phyloP scores from a whole-genome alignment of 1,140 invertebrate species.

The Drosophila bocqueti region DNA sequence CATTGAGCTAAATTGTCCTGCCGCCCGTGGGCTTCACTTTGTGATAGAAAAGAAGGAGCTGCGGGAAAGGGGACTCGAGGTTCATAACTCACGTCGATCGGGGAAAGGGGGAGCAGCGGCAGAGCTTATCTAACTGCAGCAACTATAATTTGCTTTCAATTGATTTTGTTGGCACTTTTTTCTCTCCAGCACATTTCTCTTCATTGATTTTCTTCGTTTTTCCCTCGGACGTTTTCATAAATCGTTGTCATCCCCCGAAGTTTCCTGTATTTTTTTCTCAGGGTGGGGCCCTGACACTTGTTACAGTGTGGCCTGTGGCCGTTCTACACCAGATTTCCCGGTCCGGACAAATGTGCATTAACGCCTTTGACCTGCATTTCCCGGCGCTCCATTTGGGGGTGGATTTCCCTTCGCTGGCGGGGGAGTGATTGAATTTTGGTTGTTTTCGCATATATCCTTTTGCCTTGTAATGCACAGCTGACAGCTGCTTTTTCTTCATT shows the following conservation, averaged over 20 bases:
- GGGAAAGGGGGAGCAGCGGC: not conserved
- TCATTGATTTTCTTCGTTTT: conserved; percentile 69
- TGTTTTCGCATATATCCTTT: conserved; percentile 45
- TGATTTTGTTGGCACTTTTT: conserved; percentile 66
- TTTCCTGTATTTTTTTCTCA: conserved; percentile 29
- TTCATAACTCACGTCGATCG: conserved; percentile 49
- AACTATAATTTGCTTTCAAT: conserved; percentile 83
- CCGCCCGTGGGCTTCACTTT: conserved; percentile 30
- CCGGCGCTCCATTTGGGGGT: conserved; percentile 26
- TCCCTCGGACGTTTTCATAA: conserved; percentile 66
- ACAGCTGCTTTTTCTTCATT: conserved; percentile 83
- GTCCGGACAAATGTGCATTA: conserved; percentile 77
- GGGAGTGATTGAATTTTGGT: conserved; percentile 56
- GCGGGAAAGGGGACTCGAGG: conserved; percentile 14
- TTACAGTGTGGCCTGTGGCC: conserved; percentile 49
- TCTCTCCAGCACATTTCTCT: conserved; percentile 68
- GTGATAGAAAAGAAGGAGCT: conserved; percentile 25
- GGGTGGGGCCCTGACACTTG: conserved; percentile 65
- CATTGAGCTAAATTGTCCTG: conserved; percentile 56
- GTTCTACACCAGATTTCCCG: conserved; percentile 18
- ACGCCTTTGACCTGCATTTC: conserved; percentile 79
- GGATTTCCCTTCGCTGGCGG: conserved; percentile 33
- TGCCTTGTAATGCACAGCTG: conserved; percentile 80
- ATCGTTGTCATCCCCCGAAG: conserved; percentile 57
- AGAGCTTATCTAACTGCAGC: conserved; percentile 78